Evolutionary conservation across 2,113 vertebrate genomes (phyloP), one percentile per base, ranked within the genome.

Genomic region (Tragelaphus buxtoni): DNA sequence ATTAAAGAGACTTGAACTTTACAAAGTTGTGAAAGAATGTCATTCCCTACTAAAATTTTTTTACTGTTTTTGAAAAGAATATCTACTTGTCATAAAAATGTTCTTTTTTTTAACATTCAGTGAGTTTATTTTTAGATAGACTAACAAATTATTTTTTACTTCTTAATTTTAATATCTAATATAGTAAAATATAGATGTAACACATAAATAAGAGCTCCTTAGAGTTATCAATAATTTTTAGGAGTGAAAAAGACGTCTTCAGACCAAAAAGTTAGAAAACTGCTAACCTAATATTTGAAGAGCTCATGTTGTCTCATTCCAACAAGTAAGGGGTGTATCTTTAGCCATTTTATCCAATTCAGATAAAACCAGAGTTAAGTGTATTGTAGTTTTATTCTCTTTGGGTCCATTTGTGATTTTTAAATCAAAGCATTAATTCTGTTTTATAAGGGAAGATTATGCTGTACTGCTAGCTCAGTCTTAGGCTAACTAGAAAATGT

Each of bases 1-100:
- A 76, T 69, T 95, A 63, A 93, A 63, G 87, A 97, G 83, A 87
- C 92, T 94, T 95, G 87, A 97, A 83, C 90, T 94, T 95, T 94
- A 83, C 45, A 69, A 55, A 60, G 13, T 92, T 95, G 14, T 87
- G 72, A 95, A 82, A 91, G 35, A 96, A 83, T 93, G 39, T 95
- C 55, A 79, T 24, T 80, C 47, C n/a, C 82, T 20, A 81, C 9
- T 83, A 79, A 92, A 47, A 9, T 82, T 58, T 91, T 80, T 93
- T 80, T n/a, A 51, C 42, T 79, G 10, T 76, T 91, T 89, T 97
- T 89, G 76, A 14, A 94, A 95, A 96, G 93, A 22, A 30, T 79
- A 85, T 20, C 69, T 95, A 94, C 32, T 55, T 83, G 58, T 88
- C 18, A 49, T 88, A 89, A 97, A 94, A 83, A 77, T 86, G 35